Conservation (phyloP, 2,797 vertebrate genomes). For the Macrochelys suwanniensis region DNA sequence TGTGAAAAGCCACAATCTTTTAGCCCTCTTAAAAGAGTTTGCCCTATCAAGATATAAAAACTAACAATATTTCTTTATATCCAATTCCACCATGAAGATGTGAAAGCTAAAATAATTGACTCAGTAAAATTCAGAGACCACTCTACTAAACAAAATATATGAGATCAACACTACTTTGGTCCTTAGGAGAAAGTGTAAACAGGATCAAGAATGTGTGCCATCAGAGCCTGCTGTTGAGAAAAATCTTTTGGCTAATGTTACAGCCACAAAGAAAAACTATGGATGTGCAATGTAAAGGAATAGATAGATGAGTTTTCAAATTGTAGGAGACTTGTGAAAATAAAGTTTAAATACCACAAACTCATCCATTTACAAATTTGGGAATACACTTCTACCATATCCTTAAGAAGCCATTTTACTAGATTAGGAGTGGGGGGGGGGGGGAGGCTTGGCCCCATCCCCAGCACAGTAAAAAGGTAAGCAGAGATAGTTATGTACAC, state of each 20-base stretch:
- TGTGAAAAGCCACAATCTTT: neutral
- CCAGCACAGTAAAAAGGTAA: neutral
- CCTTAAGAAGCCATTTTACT: neutral
- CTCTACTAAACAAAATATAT: neutral
- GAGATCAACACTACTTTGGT: neutral
- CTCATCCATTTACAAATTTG: too few relatives aligned
- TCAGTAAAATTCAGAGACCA: neutral
- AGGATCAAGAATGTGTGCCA: too few relatives aligned
- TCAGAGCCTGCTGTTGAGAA: too few relatives aligned
- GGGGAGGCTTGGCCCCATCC: too few relatives aligned
- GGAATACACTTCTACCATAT: too few relatives aligned
- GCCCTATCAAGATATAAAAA: neutral
- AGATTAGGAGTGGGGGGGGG: rapidly evolving
- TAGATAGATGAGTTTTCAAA: too few relatives aligned
- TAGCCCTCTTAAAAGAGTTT: neutral
- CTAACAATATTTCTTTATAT: too few relatives aligned
- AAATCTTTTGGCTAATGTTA: too few relatives aligned
- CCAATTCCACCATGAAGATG: neutral
- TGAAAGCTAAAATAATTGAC: neutral
- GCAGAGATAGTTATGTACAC: neutral
- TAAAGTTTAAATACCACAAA: too few relatives aligned
- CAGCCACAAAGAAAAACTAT: too few relatives aligned
- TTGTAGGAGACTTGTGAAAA: too few relatives aligned
- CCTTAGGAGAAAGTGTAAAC: neutral
- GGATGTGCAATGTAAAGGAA: too few relatives aligned